These are phyloP conservation scores for Conus betulinus DNA, from an alignment of 1,140 invertebrate species.

Conservation along the genomic window DNA sequence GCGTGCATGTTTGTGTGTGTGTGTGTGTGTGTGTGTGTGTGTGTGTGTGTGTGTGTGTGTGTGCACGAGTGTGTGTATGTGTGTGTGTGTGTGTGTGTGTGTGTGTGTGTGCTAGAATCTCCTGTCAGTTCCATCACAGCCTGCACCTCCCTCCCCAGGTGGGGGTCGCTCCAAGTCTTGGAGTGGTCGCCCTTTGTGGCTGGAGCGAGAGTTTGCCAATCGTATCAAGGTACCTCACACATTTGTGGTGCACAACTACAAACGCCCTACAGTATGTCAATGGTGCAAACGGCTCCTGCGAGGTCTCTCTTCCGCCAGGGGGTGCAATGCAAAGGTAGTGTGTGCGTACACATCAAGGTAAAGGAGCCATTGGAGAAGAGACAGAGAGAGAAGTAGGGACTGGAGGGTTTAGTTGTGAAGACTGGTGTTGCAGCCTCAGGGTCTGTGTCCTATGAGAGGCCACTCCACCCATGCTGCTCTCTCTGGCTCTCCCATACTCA, in stretches of 20 bases:
- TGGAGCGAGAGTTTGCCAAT: slow-evolving; percentile 83
- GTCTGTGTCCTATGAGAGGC: too few species aligned
- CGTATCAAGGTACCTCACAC: slow-evolving; percentile 87
- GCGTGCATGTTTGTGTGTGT: too few species aligned
- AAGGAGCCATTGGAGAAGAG: too few species aligned
- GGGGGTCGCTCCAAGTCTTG: slow-evolving; percentile 83
- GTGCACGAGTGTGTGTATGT: too few species aligned
- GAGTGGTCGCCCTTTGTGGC: slow-evolving; percentile 85
- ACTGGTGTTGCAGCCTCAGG: too few species aligned
- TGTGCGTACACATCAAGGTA: neutral
- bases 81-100: too few species aligned
- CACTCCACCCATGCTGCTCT: too few species aligned
- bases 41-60: too few species aligned
- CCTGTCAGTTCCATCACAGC: slow-evolving; percentile 57
- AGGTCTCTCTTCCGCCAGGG: slow-evolving; percentile 98
- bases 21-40: too few species aligned
- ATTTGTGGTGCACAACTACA: slow-evolving; percentile 86
- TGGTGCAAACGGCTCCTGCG: slow-evolving; percentile 96
- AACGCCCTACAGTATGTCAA: slow-evolving; percentile 95
- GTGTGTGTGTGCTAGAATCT: slow-evolving; percentile 40
- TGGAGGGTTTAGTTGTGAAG: too few species aligned
- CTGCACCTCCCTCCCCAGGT: slow-evolving; percentile 58
- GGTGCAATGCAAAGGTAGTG: slow-evolving; percentile 89
- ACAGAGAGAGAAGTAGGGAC: too few species aligned
- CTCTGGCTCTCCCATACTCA: too few species aligned